phyloP scores from a whole-genome alignment of 2,113 vertebrate genomes.

The Sardina pilchardus region DNA sequence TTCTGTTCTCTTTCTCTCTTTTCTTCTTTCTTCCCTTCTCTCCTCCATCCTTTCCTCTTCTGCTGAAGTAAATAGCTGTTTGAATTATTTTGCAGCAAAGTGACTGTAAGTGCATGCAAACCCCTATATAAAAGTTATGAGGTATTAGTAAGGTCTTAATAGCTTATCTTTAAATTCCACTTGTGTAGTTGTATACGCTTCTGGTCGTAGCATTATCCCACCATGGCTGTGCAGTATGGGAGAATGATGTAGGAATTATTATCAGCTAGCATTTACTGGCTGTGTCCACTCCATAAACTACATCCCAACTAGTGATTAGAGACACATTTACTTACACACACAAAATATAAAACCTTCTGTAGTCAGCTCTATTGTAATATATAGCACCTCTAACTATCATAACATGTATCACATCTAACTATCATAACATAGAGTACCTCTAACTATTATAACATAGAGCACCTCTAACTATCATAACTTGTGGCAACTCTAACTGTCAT shows the following conservation, averaged over 20 bases:
- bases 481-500: too few relatives aligned
- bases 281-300: not conserved
- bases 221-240: not conserved
- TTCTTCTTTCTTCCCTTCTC: not conserved
- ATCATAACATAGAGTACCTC: too few relatives aligned
- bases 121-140: not conserved
- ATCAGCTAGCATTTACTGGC: not conserved
- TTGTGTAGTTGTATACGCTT: not conserved
- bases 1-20: not conserved
- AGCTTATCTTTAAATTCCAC: not conserved
- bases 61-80: not conserved
- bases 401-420: too few relatives aligned
- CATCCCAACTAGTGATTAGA: not conserved
- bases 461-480: too few relatives aligned
- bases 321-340: too few relatives aligned
- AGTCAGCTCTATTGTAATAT: too few relatives aligned
- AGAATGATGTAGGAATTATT: not conserved
- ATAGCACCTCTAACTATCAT: too few relatives aligned
- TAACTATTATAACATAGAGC: too few relatives aligned
- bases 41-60: not conserved
- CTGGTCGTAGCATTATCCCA: not conserved
- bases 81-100: not conserved
- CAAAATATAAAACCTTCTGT: too few relatives aligned
- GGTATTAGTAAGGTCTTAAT: not conserved
- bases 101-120: not conserved